Evolutionary conservation across 2,888 invertebrate species (phyloP).

Genomic region (Slavum lentiscoides): DNA sequence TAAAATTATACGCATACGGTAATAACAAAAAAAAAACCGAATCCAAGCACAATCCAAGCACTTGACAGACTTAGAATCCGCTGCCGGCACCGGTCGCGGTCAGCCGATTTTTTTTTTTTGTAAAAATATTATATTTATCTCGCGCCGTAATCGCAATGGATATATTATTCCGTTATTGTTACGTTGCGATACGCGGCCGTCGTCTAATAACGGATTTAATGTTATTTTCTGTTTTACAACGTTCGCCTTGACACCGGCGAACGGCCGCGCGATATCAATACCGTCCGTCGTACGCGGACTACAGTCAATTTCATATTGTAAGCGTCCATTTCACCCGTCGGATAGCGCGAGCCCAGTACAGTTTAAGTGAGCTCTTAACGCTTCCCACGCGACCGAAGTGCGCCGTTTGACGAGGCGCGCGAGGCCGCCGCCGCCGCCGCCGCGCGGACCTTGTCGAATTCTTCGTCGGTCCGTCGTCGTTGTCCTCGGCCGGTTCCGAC

Average conservation of each 20-base stretch:
- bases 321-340: not conserved
- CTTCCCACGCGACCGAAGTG: conserved; percentile 12
- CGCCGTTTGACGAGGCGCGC: not conserved
- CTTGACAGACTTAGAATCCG: too few species aligned
- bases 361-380: conserved; percentile 16
- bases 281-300: not conserved
- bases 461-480: not conserved
- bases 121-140: not conserved
- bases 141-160: not conserved
- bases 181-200: not conserved
- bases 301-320: not conserved
- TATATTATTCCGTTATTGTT: not conserved
- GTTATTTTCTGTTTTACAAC: conserved; percentile 10
- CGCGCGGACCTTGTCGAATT: conserved; percentile 22
- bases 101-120: too few species aligned
- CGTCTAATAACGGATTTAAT: not conserved
- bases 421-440: not conserved
- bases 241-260: conserved; percentile 50
- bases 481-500: conserved; percentile 6
- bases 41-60: too few species aligned
- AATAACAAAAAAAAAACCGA: too few species aligned
- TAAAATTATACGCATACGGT: too few species aligned
- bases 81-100: too few species aligned
- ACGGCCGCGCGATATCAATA: not conserved
- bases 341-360: not conserved